phyloP scores from a whole-genome alignment of 2,797 vertebrate genomes.

The Myotis planiceps region DNA sequence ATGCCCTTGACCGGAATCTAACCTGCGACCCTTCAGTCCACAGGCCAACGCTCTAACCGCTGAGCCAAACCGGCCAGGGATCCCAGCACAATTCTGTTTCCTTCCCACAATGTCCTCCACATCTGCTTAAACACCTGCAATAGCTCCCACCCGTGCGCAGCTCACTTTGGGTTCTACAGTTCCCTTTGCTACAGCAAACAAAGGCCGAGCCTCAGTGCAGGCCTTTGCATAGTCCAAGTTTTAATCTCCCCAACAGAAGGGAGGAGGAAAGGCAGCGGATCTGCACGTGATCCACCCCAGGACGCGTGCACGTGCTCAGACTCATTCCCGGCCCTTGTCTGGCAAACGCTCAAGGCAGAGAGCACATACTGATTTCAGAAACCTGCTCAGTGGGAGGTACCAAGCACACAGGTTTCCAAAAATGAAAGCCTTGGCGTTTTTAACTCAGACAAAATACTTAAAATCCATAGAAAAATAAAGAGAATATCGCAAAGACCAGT shows the following conservation, averaged over 20 bases:
- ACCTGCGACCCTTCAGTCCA: too few species aligned
- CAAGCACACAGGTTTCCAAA: not conserved
- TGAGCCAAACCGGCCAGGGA: too few species aligned
- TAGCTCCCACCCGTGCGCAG: not conserved
- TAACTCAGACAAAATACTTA: slow-evolving; percentile 11
- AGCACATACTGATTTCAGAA: not conserved
- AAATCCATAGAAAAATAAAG: not conserved
- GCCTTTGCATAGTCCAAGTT: slow-evolving; percentile 9
- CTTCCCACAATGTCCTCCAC: not conserved
- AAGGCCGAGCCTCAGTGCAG: not conserved
- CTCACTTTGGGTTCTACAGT: not conserved
- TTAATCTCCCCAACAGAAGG: slow-evolving; percentile 42
- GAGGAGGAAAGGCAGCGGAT: not conserved
- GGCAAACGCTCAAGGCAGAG: not conserved
- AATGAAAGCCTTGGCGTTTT: not conserved
- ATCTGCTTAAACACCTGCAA: too few species aligned
- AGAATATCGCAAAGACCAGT: not conserved
- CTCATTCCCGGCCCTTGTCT: not conserved
- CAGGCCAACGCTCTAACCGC: too few species aligned
- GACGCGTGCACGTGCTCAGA: not conserved
- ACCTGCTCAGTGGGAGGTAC: not conserved
- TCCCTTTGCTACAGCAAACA: slow-evolving; percentile 21
- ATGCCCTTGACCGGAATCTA: too few species aligned
- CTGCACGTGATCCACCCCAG: not conserved
- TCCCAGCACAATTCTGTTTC: not conserved